Conservation (phyloP, 2,888 invertebrate species). For the Siphonodentalium dalli region DNA sequence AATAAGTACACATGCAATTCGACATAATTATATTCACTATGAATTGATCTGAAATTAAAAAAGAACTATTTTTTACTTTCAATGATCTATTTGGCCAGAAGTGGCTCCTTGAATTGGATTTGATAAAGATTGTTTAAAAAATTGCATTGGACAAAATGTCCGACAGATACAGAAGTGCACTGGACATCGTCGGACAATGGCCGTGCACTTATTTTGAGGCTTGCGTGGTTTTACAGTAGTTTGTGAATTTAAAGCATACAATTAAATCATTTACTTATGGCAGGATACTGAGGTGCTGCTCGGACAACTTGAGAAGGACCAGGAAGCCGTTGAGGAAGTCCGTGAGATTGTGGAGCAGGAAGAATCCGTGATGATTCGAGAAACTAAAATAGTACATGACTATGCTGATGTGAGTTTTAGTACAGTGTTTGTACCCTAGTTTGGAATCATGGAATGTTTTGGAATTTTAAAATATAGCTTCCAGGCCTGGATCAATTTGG, state of each 20-base stretch:
- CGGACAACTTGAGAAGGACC: conserved; percentile 60
- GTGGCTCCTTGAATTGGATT: too few species aligned
- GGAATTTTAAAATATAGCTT: too few species aligned
- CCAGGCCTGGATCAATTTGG: background rate
- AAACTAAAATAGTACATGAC: conserved; percentile 62
- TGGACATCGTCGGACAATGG: too few species aligned
- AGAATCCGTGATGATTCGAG: conserved; percentile 61
- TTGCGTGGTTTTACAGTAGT: background rate
- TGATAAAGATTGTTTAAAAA: too few species aligned
- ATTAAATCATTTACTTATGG: background rate
- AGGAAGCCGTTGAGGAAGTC: conserved; percentile 62
- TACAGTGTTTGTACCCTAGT: background rate
- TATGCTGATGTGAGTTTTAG: conserved; percentile 58
- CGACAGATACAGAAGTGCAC: too few species aligned
- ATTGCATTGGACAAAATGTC: too few species aligned
- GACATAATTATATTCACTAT: too few species aligned
- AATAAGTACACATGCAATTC: too few species aligned
- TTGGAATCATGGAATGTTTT: too few species aligned
- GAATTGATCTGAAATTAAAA: too few species aligned
- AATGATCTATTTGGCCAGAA: too few species aligned
- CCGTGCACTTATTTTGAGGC: background rate
- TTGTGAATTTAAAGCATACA: background rate
- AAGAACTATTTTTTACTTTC: too few species aligned
- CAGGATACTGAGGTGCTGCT: conserved; percentile 63
- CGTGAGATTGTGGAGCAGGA: conserved; percentile 61